Conservation (phyloP, 2,888 invertebrate genomes). For the Tetragonisca angustula region DNA sequence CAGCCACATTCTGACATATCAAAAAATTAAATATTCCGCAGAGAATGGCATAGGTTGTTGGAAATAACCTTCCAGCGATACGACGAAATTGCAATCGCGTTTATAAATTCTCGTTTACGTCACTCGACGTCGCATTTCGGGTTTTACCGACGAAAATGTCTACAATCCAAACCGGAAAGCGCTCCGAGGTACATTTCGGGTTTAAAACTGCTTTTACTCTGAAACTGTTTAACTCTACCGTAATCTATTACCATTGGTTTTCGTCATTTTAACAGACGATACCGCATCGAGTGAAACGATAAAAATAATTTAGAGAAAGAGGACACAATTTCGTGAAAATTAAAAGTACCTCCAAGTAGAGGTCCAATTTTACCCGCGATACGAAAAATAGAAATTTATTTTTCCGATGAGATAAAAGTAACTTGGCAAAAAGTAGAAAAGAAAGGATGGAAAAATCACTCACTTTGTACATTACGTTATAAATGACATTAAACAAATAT, state of each 20-base stretch:
- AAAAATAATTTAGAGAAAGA: not conserved
- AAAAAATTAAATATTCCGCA: not conserved
- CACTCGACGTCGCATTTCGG: conserved; percentile 1
- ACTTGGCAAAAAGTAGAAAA: too few species aligned
- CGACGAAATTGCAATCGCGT: not conserved
- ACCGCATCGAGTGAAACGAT: not conserved
- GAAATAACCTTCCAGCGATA: not conserved
- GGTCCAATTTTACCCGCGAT: too few species aligned
- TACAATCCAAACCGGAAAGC: not conserved
- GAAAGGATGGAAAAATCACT: too few species aligned
- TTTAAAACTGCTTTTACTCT: not conserved
- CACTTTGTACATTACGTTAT: too few species aligned
- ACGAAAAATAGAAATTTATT: too few species aligned
- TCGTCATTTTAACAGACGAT: not conserved
- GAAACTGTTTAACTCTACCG: not conserved
- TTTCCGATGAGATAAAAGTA: too few species aligned
- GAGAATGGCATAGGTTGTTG: not conserved
- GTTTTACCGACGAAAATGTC: not conserved
- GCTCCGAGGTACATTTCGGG: not conserved
- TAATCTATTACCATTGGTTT: not conserved
- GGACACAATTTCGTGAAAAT: not conserved
- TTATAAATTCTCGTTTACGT: conserved; percentile 10
- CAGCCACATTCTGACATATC: not conserved
- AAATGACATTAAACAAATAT: too few species aligned
- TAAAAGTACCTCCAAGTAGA: too few species aligned